These are phyloP conservation scores for Silurus asotus DNA, from an alignment of 2,113 vertebrate genomes.

Conservation along the genomic window DNA sequence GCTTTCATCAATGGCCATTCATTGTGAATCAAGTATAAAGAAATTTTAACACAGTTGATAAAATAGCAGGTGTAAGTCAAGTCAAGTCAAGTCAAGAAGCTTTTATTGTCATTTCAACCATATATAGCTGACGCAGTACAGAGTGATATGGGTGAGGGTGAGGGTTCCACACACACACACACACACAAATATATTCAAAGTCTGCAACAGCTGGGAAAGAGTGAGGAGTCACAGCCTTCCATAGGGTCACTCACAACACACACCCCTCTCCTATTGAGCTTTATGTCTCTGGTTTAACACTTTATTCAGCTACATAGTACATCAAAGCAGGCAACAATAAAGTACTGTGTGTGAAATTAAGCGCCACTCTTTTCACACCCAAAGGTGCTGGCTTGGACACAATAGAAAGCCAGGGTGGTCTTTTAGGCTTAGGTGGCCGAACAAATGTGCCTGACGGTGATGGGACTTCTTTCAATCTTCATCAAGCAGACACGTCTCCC, in stretches of 20 bases:
- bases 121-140: too few relatives aligned
- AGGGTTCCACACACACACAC: not conserved
- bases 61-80: constrained; percentile 14
- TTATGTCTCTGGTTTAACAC: constrained; percentile 1
- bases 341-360: constrained; percentile 5
- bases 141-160: too few relatives aligned
- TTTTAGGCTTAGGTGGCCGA: not conserved
- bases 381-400: not conserved
- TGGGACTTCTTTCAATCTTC: constrained; percentile 14
- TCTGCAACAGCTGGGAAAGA: constrained; percentile 18
- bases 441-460: constrained; percentile 37
- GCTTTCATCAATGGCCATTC: constrained; percentile 35
- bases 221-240: not conserved
- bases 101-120: too few relatives aligned
- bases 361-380: not conserved
- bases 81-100: too few relatives aligned
- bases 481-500: constrained; percentile 17
- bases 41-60: constrained; percentile 33
- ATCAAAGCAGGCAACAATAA: constrained; percentile 33
- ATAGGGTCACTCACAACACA: constrained; percentile 9
- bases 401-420: not conserved
- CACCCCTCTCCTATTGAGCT: constrained; percentile 9
- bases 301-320: constrained; percentile 10
- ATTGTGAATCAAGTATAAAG: not conserved
- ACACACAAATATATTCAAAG: not conserved